Conservation (phyloP, 2,797 vertebrate genomes). For the Naso thynnoides region DNA sequence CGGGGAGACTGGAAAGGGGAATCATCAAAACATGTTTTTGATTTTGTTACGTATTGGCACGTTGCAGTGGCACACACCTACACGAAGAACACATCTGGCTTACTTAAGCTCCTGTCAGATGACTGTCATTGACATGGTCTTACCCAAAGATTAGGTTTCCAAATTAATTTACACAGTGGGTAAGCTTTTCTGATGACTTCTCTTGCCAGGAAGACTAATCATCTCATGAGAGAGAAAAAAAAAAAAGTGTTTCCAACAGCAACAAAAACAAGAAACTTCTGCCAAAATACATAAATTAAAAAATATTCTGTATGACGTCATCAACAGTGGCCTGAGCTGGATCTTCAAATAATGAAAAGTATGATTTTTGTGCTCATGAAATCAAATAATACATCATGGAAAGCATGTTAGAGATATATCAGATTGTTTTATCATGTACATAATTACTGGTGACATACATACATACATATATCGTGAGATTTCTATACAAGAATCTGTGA, state of each 20-base stretch:
- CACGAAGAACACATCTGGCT: conserved; percentile 5
- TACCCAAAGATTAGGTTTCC: too few species aligned
- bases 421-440: conserved; percentile 64
- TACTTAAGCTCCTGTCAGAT: neutral
- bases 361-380: neutral
- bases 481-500: conserved; percentile 47
- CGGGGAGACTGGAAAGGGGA: neutral
- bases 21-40: neutral
- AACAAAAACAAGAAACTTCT: neutral
- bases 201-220: neutral
- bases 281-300: too few species aligned
- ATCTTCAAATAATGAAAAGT: neutral
- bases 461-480: conserved; percentile 48
- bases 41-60: neutral
- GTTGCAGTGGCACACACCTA: neutral
- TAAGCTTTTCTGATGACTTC: neutral
- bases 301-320: too few species aligned
- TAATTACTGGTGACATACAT: conserved; percentile 50
- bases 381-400: conserved; percentile 13
- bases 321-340: neutral
- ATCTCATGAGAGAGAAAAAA: neutral
- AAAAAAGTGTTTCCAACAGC: too few species aligned
- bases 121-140: too few species aligned
- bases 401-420: conserved; percentile 36
- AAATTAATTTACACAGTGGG: neutral